Conservation (phyloP, 2,888 invertebrate species). For the Eulithis prunata region DNA sequence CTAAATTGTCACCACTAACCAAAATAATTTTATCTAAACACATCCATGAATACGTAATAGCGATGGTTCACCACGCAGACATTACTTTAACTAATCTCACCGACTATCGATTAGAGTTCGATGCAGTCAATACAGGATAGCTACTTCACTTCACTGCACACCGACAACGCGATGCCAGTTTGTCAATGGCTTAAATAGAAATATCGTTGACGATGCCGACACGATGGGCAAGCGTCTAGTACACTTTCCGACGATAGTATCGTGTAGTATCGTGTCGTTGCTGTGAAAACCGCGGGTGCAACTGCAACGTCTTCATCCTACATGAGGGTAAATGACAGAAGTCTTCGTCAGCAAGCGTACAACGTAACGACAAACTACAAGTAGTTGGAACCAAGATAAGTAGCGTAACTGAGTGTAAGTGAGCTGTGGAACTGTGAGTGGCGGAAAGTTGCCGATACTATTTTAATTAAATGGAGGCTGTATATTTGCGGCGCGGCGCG, state of each 20-base stretch:
- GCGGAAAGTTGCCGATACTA: slow-evolving; percentile 41
- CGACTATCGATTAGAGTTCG: slow-evolving; percentile 33
- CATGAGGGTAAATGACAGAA: no score
- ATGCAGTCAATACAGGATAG: slow-evolving; percentile 3
- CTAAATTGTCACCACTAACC: slow-evolving; percentile 19
- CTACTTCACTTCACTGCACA: not conserved
- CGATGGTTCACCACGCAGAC: slow-evolving; percentile 29
- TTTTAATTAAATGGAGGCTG: slow-evolving; percentile 59
- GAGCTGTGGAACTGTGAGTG: slow-evolving; percentile 17
- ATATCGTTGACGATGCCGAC: no score
- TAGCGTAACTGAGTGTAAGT: not conserved
- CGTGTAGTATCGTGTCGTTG: no score
- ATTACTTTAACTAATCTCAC: slow-evolving; percentile 36
- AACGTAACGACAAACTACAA: no score
- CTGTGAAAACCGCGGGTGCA: no score
- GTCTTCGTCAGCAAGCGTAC: no score
- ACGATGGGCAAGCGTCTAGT: no score
- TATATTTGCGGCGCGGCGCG: slow-evolving; percentile 35
- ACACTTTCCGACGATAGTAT: no score
- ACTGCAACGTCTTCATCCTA: no score
- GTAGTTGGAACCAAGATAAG: no score
- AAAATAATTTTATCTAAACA: slow-evolving; percentile 31
- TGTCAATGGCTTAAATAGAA: no score
- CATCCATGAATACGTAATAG: slow-evolving; percentile 32
- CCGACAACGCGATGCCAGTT: no score